Conservation (phyloP, 2,888 invertebrate species). For the Chloromyia formosa region DNA sequence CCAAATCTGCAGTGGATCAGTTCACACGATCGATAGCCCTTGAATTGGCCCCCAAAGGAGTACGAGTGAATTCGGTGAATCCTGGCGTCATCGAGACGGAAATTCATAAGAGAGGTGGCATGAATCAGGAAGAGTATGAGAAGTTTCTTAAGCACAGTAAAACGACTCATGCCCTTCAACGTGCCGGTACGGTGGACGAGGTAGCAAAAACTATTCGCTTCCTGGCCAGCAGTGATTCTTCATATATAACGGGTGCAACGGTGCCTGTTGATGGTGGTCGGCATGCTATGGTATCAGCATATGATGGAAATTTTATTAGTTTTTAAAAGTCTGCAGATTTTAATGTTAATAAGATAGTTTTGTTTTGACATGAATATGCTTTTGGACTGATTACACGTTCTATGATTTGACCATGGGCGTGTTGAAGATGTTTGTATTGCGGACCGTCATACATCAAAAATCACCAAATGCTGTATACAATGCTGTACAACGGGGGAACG, state of each 20-base stretch:
- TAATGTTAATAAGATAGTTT: no score
- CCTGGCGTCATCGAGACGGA: conserved; percentile 88
- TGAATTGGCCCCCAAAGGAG: conserved; percentile 76
- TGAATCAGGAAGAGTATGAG: conserved; percentile 77
- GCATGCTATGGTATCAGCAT: conserved; percentile 86
- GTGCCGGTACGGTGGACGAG: conserved; percentile 79
- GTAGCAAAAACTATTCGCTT: conserved; percentile 86
- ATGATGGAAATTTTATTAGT: conserved; percentile 54
- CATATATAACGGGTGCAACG: conserved; percentile 85
- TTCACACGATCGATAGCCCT: conserved; percentile 88
- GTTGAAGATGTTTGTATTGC: no score
- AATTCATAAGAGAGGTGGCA: conserved; percentile 77
- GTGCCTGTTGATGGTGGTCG: conserved; percentile 90
- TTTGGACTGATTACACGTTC: no score
- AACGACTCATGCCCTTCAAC: conserved; percentile 84
- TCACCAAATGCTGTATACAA: no score
- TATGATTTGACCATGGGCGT: no score
- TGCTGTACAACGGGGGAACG: no score
- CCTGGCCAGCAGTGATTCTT: conserved; percentile 80
- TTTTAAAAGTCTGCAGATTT: conserved; percentile 25
- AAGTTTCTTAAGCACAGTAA: conserved; percentile 80
- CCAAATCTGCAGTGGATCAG: conserved; percentile 90
- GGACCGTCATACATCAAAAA: no score
- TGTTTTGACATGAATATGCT: no score
- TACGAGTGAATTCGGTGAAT: conserved; percentile 86